These are phyloP conservation scores for Trematomus bernacchii DNA, from an alignment of 2,797 vertebrate genomes.

Conservation along the genomic window DNA sequence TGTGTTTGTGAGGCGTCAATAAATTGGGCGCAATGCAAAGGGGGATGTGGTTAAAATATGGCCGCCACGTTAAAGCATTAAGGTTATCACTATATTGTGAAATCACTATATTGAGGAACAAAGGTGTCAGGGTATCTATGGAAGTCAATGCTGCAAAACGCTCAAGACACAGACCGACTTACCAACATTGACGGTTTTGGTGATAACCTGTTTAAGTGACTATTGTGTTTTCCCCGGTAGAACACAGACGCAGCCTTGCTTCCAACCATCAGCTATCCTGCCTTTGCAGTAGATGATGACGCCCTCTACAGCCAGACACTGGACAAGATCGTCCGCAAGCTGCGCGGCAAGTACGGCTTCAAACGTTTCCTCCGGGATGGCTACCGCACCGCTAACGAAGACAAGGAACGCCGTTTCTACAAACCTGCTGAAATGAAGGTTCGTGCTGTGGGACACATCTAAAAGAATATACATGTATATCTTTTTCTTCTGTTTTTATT, in stretches of 20 bases:
- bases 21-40: no score
- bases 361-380: conserved; percentile 96
- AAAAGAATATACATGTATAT: background rate
- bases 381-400: conserved; percentile 94
- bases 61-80: no score
- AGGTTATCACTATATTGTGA: no score
- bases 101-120: no score
- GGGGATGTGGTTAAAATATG: no score
- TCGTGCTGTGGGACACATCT: background rate
- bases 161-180: no score
- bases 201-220: no score
- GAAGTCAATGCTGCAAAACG: no score
- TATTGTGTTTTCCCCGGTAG: conserved; percentile 68
- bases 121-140: no score
- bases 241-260: conserved; percentile 97
- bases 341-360: conserved; percentile 95
- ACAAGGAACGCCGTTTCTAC: conserved; percentile 92
- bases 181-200: no score
- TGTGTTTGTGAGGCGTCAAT: no score
- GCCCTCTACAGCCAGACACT: conserved; percentile 93
- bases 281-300: conserved; percentile 96
- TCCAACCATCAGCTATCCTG: conserved; percentile 97
- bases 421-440: conserved; percentile 99
- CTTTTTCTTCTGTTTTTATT: background rate
- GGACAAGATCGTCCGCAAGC: conserved; percentile 94